Evolutionary conservation across 2,113 vertebrate species (phyloP), one percentile per base, ranked within the genome.

Genomic region (Xerus inauris): DNA sequence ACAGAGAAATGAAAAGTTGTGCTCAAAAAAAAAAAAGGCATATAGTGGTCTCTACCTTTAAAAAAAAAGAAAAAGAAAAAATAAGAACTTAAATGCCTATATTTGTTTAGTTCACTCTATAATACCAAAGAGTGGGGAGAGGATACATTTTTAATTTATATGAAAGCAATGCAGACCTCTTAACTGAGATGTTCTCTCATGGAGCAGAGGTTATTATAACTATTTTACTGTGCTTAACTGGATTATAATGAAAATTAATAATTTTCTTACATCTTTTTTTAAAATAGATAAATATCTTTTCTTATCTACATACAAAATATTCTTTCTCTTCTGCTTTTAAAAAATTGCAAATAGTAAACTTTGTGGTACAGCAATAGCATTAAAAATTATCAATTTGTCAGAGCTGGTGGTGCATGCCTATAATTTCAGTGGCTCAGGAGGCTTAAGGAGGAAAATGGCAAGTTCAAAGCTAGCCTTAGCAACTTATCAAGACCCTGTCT

Each of bases 241-340:
- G 11, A 80, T 88, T 93, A 35, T 90, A 98, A 90, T 86, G 4
- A 32, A 88, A 97, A 87, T 4, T 81, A 94, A 97, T 94, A 97
- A 85, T 28, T 14, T 17, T 4, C 85, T 80, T 62, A 62, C 26
- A 62, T 67, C 64, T 67, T 2, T 67, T 35, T 67, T 67, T 67
- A 35, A 16, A 16, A 26, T 13, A 4, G 65, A 38, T 22, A 51
- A 11, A 17, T 62, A 57, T 14, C 32, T 95, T 92, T 95, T 28
- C 35, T 51, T 32, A 79, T 84, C 2, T 73, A 57, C 92, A 67
- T 38, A 14, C 1, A 69, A 76, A 80, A 35, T 47, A 65, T 84
- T 65, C 67, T 38, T 59, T 72, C 62, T 12, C 12, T 19, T 14
- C 26, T 11, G 42, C 32, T 14, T 62, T 80, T 12, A 67, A 80